Percentiles rank a stretch among this genome's conserved stretches.
Evolutionary conservation across 1,140 invertebrate species (phyloP).

Genomic region (Tetramorium alpestre): DNA sequence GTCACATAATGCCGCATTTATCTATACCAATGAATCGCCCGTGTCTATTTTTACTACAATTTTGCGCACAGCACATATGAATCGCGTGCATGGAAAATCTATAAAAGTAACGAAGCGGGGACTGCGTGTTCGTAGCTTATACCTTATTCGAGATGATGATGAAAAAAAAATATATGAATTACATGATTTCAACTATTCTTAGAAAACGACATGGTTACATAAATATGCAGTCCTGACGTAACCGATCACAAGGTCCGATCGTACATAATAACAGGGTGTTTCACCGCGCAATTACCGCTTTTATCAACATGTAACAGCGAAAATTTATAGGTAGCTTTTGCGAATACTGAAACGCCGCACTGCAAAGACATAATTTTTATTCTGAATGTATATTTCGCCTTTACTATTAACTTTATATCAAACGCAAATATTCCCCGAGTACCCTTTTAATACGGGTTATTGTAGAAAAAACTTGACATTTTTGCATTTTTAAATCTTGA

Average conservation of each 20-base stretch:
- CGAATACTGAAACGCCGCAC: not conserved
- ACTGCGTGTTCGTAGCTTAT: not conserved
- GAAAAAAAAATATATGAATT: constrained; percentile 20
- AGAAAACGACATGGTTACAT: constrained; percentile 31
- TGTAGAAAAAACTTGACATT: not conserved
- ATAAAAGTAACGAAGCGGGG: constrained; percentile 6
- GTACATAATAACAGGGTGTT: not conserved
- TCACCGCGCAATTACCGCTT: not conserved
- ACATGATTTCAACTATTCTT: constrained; percentile 17
- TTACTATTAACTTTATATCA: not conserved
- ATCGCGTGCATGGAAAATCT: constrained; percentile 26
- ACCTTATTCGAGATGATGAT: not conserved
- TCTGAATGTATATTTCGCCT: not conserved
- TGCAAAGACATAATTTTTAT: constrained; percentile 1
- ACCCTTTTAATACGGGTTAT: not conserved
- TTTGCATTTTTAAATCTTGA: not conserved
- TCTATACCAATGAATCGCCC: constrained; percentile 37
- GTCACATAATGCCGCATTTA: constrained; percentile 29
- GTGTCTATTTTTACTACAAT: constrained; percentile 8
- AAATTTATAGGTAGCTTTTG: not conserved
- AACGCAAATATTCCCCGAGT: not conserved
- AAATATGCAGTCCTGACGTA: not conserved
- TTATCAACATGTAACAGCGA: constrained; percentile 20
- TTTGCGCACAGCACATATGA: constrained; percentile 16
- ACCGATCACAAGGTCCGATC: constrained; percentile 9